phyloP scores from a whole-genome alignment of 2,888 invertebrate species.

The Nesidiocoris tenuis region DNA sequence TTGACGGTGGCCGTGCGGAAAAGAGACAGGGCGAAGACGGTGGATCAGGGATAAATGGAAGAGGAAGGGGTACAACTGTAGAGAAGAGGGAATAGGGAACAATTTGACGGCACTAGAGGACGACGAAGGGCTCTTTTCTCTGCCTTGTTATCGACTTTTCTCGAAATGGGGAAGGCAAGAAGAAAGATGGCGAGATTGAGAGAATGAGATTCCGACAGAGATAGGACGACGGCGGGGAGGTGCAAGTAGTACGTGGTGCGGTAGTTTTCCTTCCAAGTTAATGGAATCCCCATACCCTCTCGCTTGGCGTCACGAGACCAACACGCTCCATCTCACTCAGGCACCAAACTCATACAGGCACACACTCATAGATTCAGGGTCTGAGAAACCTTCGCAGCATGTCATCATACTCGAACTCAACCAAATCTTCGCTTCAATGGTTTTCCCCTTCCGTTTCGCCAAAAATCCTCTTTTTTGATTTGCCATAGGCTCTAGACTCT shows the following conservation, averaged over 20 bases:
- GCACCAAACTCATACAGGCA: neutral
- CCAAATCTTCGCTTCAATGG: constrained; percentile 6
- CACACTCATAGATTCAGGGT: too few species aligned
- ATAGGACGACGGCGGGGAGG: constrained; percentile 7
- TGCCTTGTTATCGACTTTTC: constrained; percentile 38
- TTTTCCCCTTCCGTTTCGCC: constrained; percentile 8
- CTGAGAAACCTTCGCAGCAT: constrained; percentile 17
- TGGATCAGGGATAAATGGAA: constrained; percentile 1
- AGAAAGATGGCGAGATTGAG: neutral
- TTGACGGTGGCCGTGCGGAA: constrained; percentile 9
- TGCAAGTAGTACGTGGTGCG: constrained; percentile 4
- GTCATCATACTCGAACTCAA: constrained; percentile 24
- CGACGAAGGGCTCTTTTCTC: constrained; percentile 24
- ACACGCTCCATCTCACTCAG: neutral
- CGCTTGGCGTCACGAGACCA: neutral
- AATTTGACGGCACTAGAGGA: constrained; percentile 35
- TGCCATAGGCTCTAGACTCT: too few species aligned
- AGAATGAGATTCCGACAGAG: neutral
- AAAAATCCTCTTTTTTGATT: too few species aligned
- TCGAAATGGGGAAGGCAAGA: neutral
- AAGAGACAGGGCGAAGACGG: neutral
- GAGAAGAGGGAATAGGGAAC: constrained; percentile 22
- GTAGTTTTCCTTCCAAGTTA: constrained; percentile 42
- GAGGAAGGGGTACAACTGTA: too few species aligned
- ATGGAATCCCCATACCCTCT: constrained; percentile 35